A percentile compares a stretch with the other conserved stretches of the same genome.
These are phyloP conservation scores for Muntiacus reevesi DNA, from an alignment of 2,113 vertebrate genomes.

Conservation along the genomic window DNA sequence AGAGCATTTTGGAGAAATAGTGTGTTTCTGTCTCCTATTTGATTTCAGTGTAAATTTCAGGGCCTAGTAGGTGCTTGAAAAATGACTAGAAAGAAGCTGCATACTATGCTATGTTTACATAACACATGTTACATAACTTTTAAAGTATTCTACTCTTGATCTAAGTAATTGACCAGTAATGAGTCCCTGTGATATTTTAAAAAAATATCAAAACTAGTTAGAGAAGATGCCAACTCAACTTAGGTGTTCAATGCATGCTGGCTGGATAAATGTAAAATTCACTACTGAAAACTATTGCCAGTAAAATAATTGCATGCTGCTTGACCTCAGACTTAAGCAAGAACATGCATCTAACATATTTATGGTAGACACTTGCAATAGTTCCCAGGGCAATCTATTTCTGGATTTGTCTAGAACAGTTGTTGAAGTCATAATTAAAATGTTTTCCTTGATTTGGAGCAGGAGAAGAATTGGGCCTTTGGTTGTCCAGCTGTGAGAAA, in stretches of 20 bases:
- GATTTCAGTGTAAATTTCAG: background rate
- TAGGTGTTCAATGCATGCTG: background rate
- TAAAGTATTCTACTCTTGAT: background rate
- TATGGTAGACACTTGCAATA: background rate
- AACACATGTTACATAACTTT: background rate
- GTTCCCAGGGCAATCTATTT: background rate
- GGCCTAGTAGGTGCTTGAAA: background rate
- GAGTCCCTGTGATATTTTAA: background rate
- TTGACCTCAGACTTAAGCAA: background rate
- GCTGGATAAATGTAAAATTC: background rate
- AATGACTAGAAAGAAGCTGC: background rate
- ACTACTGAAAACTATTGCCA: background rate
- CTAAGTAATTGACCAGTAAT: background rate
- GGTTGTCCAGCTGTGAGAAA: constrained; percentile 53
- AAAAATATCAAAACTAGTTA: background rate
- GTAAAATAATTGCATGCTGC: background rate
- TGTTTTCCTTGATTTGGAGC: constrained; percentile 1
- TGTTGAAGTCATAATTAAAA: constrained; percentile 49
- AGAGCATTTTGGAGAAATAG: constrained; percentile 28
- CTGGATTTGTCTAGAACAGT: background rate
- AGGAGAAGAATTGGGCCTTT: constrained; percentile 10
- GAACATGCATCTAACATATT: background rate
- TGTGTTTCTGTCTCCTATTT: background rate
- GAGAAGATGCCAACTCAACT: background rate
- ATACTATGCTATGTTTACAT: background rate